phyloP scores from a whole-genome alignment of 2,797 vertebrate genomes.

The Danio albolineatus region DNA sequence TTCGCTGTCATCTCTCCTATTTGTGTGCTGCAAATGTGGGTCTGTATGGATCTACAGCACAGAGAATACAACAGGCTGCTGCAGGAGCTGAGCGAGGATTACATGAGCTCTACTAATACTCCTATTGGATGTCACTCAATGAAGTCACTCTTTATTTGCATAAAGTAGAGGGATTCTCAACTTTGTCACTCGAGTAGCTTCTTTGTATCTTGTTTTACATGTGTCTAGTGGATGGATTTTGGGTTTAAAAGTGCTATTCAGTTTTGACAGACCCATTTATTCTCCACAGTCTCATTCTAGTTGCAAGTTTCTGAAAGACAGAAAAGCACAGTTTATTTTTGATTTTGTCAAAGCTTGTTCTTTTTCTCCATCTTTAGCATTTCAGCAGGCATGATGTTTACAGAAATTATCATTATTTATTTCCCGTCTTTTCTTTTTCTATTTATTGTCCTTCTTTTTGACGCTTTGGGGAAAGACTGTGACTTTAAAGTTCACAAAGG shows the following conservation, averaged over 20 bases:
- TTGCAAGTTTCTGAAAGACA: constrained; percentile 21
- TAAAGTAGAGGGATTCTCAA: no score
- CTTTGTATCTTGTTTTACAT: no score
- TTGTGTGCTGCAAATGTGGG: no score
- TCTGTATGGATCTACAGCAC: no score
- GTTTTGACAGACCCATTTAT: constrained; percentile 41
- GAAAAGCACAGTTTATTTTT: constrained; percentile 19
- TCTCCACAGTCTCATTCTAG: constrained; percentile 6
- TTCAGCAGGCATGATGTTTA: constrained; percentile 39
- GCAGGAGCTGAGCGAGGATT: no score
- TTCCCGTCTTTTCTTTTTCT: constrained; percentile 34
- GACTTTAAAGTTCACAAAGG: constrained; percentile 39
- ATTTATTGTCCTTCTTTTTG: constrained; percentile 42
- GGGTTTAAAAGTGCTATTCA: constrained; percentile 31
- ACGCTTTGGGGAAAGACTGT: constrained; percentile 34
- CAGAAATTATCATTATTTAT: constrained; percentile 48
- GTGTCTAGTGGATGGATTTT: not conserved
- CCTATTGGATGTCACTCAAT: no score
- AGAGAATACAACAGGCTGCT: no score
- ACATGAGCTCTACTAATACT: no score
- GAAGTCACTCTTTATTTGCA: no score
- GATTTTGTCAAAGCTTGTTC: constrained; percentile 33
- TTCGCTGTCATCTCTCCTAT: no score
- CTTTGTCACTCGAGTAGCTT: no score
- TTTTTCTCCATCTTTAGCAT: constrained; percentile 23